phyloP scores from a whole-genome alignment of 64 coral and sea anemone genomes.

The Montipora sp. region DNA sequence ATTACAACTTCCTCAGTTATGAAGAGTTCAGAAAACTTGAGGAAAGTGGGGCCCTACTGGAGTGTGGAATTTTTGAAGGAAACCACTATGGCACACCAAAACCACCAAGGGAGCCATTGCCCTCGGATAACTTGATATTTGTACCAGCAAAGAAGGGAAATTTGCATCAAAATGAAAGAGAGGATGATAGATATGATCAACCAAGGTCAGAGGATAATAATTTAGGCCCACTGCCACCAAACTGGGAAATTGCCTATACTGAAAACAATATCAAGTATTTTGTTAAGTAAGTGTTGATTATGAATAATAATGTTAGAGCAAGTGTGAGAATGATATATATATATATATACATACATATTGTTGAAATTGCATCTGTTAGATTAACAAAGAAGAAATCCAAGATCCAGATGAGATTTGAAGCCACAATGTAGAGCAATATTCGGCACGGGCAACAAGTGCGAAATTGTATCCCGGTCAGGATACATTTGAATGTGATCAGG shows the following conservation, averaged over 20 bases:
- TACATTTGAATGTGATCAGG: too few species aligned
- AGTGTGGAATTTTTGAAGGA: slow-evolving; percentile 91
- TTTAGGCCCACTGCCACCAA: slow-evolving; percentile 77
- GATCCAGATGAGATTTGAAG: too few species aligned
- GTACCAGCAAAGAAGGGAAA: slow-evolving; percentile 2
- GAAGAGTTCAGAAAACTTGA: slow-evolving; percentile 84
- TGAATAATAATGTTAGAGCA: not conserved
- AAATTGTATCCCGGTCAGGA: too few species aligned
- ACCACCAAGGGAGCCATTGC: slow-evolving; percentile 78
- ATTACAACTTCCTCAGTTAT: slow-evolving; percentile 86
- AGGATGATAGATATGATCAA: not conserved
- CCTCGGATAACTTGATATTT: slow-evolving; percentile 46
- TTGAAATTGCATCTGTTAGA: too few species aligned
- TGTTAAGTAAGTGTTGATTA: slow-evolving; percentile 78
- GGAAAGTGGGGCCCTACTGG: slow-evolving; percentile 81
- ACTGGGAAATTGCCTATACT: slow-evolving; percentile 97
- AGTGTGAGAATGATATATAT: too few species aligned
- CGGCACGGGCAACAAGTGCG: too few species aligned
- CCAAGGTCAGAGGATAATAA: slow-evolving; percentile 51
- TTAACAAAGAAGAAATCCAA: too few species aligned
- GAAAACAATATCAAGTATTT: slow-evolving; percentile 96
- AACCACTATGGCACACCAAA: slow-evolving; percentile 98
- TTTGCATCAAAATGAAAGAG: not conserved
- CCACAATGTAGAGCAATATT: too few species aligned
- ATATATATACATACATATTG: too few species aligned